Evolutionary conservation across 2,113 vertebrate species (phyloP), one percentile per base, ranked within the genome.

Genomic region (Chiloscyllium plagiosum): DNA sequence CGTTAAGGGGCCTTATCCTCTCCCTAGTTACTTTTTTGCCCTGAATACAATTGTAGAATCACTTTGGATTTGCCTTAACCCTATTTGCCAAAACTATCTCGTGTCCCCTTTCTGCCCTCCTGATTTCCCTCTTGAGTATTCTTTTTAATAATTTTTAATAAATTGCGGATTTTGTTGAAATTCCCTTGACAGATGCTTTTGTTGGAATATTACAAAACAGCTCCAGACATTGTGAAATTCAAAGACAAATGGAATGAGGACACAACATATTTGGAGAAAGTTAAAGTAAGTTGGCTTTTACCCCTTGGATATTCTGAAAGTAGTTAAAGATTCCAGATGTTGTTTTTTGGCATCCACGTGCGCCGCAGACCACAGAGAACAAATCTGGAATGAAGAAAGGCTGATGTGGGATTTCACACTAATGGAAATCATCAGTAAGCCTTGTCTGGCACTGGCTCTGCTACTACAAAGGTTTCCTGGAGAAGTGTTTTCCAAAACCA

Each of bases 261-360:
- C 17, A 98, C 98, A 15, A 99, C 98, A 68, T 98, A 99, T 97
- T 96, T 99, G 96, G 99, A 99, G 96, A 99, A 99, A 96, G 98
- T 99, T 42, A 99, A 99, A 98, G 99, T 99, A 96, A 96, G 96
- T 29, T 33, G 26, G 17, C 47, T 90, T 42, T 50, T 24, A 22
- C n/a, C 24, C 87, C 10, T 52, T 72, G 24, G 68, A 37, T 94
- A n/a, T 29, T 0, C 4, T 0, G 0, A 22, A 7, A 8, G 17
- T 0, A 0, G 33, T 96, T 0, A 97, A 99, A 98, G 98, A 26
- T n/a, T 15, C 13, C 61, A 61, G 56, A 66, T 92, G 56, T 5
- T n/a, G 29, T 26, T 10, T n/a, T 89, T 93, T 47, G 37, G 17
- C 42, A 6, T 20, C 37, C 80, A 80, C 4, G 78, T 37, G 13